Percentiles rank a stretch among this genome's conserved stretches.
Conservation (phyloP, 1,140 invertebrate species). For the Zaprionus vittiger region DNA sequence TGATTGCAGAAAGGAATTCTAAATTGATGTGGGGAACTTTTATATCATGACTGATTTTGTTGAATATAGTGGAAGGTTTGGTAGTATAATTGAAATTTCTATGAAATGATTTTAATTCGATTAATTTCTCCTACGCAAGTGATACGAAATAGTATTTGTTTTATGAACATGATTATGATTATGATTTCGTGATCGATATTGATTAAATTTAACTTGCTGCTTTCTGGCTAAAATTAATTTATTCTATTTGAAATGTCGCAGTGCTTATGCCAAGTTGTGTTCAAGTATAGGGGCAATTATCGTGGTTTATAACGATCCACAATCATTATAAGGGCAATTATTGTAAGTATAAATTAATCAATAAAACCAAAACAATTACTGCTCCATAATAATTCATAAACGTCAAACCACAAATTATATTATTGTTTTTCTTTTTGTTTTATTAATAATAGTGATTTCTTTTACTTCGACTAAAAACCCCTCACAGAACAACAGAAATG, state of each 20-base stretch:
- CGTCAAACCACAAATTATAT: background rate
- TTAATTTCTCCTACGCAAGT: background rate
- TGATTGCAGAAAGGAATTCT: background rate
- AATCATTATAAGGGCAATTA: background rate
- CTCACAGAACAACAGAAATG: constrained; percentile 37
- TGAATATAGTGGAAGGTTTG: too few relatives aligned
- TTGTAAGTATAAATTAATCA: background rate
- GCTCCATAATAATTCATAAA: background rate
- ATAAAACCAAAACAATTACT: background rate
- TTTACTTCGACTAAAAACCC: constrained; percentile 32
- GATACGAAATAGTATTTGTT: too few relatives aligned
- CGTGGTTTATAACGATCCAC: too few relatives aligned
- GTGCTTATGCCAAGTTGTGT: background rate
- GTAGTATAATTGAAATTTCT: too few relatives aligned
- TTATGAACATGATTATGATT: too few relatives aligned
- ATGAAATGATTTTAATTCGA: too few relatives aligned
- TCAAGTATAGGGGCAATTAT: background rate
- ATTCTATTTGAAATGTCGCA: background rate
- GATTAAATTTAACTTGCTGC: too few relatives aligned
- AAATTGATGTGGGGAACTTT: background rate
- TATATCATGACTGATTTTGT: too few relatives aligned
- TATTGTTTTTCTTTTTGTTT: constrained; percentile 37
- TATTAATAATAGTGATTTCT: constrained; percentile 61
- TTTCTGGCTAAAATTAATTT: too few relatives aligned
- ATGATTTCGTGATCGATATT: too few relatives aligned